Base-by-base conservation (phyloP, 1,140 invertebrate genomes). In the Batillaria attramentaria region DNA sequence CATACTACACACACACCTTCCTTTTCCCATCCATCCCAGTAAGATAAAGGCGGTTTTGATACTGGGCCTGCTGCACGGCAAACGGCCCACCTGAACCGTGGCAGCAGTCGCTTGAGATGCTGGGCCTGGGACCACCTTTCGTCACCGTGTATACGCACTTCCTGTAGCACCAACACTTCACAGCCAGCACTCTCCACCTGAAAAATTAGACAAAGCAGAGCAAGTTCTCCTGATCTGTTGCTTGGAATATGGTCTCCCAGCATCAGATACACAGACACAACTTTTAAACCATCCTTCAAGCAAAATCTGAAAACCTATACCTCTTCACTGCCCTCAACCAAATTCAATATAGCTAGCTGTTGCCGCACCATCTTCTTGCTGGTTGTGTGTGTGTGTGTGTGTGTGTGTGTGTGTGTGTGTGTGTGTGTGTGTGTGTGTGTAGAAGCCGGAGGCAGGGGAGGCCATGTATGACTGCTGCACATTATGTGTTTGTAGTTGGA, bases 91-190 rank as follows among this genome's bases (percentile, higher is more conserved):
- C 79, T 81, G 60, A 84, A 89, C 35, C 81, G 74, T n/a, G 84
- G 84, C 35, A 89, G n/a, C 31, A 83, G 46, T 2, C 73, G 50
- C 68, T 86, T 79, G n/a, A 89, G 62, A 35, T 87, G 81, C n/a
- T 69, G 10, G 35, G 87, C 66, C 69, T 88, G 87, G 62, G 84
- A 85, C 43, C 72, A 50, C 13, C 43, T 73, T 37, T 77, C 70
- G 16, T 60, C 62, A 13, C 16, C 35, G 60, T 81, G 54, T 81
- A 80, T 73, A 80, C 86, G 82, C 16, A 87, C 86, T 79, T 87
- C 86, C 82, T 89, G 86, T 33, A 87, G 85, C 35, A 80, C 82
- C 39, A 87, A 77, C 4, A 87, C 74, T 79, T 89, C 87, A 66
- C 80, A 75, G 5, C 83, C 68, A 39, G 73, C 69, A n/a, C 24